A percentile compares a stretch with the other conserved stretches of the same genome.
Conservation (phyloP, 2,797 vertebrate species). For the Ataeniobius toweri region DNA sequence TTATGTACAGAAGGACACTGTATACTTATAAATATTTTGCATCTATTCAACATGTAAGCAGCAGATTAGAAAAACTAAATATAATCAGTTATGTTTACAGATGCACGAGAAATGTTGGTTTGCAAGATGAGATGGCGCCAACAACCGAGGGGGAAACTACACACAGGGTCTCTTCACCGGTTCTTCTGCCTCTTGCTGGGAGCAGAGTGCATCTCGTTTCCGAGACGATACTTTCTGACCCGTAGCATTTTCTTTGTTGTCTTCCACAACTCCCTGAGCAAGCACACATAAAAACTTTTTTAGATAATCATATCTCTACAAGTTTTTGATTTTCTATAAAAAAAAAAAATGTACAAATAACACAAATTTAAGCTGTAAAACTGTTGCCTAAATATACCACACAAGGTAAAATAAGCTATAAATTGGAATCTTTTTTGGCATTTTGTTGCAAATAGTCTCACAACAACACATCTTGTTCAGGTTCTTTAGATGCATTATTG, state of each 20-base stretch:
- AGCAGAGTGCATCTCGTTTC: slow-evolving; percentile 60
- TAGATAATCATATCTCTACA: neutral
- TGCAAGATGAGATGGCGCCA: neutral
- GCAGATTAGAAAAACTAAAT: neutral
- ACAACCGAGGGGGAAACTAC: slow-evolving; percentile 40
- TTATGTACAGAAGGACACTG: slow-evolving; percentile 32
- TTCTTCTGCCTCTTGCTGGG: slow-evolving; percentile 40
- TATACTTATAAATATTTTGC: slow-evolving; percentile 16
- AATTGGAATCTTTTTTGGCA: neutral
- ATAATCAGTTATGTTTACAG: neutral
- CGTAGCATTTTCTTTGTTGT: slow-evolving; percentile 48
- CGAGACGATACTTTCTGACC: slow-evolving; percentile 44
- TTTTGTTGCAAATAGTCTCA: neutral
- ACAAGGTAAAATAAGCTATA: neutral
- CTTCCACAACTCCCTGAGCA: slow-evolving; percentile 49
- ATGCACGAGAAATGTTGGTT: neutral
- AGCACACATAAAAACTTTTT: slow-evolving; percentile 19
- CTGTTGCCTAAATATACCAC: neutral
- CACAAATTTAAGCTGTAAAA: neutral
- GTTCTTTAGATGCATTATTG: neutral
- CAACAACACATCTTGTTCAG: neutral
- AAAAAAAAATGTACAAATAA: neutral
- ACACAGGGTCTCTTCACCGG: slow-evolving; percentile 63
- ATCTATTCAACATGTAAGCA: neutral
- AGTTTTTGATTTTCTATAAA: neutral